These are phyloP conservation scores for Gallinago jamesoni DNA, from an alignment of 2,113 vertebrate species.

Conservation along the genomic window DNA sequence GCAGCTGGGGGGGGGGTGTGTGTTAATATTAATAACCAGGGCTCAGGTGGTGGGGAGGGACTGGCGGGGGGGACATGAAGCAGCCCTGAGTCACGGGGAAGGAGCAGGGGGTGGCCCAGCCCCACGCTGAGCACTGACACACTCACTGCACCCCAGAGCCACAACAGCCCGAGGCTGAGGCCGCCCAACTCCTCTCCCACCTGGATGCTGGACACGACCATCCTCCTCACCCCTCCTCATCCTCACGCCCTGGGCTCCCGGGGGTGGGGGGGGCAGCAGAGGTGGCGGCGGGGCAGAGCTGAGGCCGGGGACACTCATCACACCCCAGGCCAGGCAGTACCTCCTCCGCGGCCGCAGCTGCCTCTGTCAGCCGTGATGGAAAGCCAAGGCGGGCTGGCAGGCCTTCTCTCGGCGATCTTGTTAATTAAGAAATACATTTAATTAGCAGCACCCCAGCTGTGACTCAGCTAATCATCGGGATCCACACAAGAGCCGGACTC, in stretches of 20 bases:
- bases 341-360: slow-evolving; percentile 28
- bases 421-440: slow-evolving; percentile 76
- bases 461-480: slow-evolving; percentile 67
- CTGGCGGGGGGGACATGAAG: not conserved
- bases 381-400: slow-evolving; percentile 43
- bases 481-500: slow-evolving; percentile 20
- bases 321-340: not conserved
- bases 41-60: not conserved
- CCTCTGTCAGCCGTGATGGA: slow-evolving; percentile 57
- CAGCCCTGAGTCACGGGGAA: not conserved
- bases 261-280: not conserved
- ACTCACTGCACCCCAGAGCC: not conserved
- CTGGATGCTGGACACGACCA: accelerated
- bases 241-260: accelerated
- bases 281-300: not conserved
- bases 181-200: not conserved
- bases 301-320: not conserved
- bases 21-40: not conserved
- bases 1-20: not conserved
- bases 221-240: not conserved
- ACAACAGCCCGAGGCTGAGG: not conserved
- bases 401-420: slow-evolving; percentile 60
- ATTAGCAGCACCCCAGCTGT: slow-evolving; percentile 75
- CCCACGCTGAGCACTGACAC: not conserved
- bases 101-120: not conserved